phyloP scores from a whole-genome alignment of 1,140 invertebrate genomes.

The Mya arenaria region DNA sequence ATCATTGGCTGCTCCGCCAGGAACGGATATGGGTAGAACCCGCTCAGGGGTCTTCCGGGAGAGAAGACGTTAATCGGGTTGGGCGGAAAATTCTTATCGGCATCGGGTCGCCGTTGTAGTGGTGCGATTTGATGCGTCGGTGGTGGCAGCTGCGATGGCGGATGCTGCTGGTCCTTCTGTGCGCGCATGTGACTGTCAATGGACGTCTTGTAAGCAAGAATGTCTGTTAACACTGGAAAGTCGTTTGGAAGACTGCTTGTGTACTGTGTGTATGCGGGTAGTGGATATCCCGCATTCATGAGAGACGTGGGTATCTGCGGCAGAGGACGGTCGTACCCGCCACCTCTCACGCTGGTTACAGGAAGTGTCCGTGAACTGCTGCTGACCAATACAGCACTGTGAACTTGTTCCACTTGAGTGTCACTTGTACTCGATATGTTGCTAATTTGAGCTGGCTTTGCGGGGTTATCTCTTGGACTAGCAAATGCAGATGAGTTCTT shows the following conservation, averaged over 20 bases:
- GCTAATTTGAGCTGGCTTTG: conserved; percentile 36
- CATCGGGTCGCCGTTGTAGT: neutral
- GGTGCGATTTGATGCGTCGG: neutral
- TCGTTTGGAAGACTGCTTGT: conserved; percentile 10
- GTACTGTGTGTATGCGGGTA: neutral
- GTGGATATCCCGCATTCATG: neutral
- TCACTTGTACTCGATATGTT: conserved; percentile 25
- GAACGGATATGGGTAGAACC: conserved; percentile 73
- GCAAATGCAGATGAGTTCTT: conserved; percentile 70
- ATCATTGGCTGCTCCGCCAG: conserved; percentile 72
- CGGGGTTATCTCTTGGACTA: conserved; percentile 14
- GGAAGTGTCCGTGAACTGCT: neutral
- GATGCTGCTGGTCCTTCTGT: neutral
- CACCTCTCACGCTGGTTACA: neutral
- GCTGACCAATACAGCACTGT: neutral
- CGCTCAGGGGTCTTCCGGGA: conserved; percentile 50
- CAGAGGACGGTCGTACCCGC: neutral
- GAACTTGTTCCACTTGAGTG: neutral
- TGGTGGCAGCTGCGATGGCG: neutral
- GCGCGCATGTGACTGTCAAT: conserved; percentile 11
- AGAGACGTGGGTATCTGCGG: neutral
- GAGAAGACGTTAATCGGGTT: conserved; percentile 33
- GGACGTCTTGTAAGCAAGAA: conserved; percentile 45
- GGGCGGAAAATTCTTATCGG: neutral
- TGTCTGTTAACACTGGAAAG: conserved; percentile 63